Base-by-base conservation (phyloP, 2,888 invertebrate genomes). In the Nemotelus nigrinus region DNA sequence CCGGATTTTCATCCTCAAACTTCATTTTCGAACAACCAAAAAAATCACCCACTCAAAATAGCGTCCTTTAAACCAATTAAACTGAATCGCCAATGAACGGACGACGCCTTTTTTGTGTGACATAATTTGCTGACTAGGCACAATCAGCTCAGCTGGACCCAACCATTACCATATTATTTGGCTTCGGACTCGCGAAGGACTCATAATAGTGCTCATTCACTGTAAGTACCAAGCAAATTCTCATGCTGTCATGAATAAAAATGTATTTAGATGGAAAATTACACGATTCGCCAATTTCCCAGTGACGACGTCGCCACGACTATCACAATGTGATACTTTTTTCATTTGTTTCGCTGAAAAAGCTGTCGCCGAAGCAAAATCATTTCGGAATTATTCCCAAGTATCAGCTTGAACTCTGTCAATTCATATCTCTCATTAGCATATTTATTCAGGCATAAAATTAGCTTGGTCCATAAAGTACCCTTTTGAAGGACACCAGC, bases 371-470 rank as follows among this genome's bases (percentile, higher is more conserved):
- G 41, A 39, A 63, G 41, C 74, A 50, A 63, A 60, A 60, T 74
- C 48, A 74, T 74, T 74, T 74, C 5, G 39, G 8, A 47, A 74
- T 72, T 48, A 74, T 74, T 74, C 60, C 43, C 74, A 60, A 74
- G 74, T 60, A 74, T 74, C 60, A 60, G 48, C 74, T 72, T 72
- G 39, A 57, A 74, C 60, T 74, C 63, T 39, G 63, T 41, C 74
- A 77, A 63, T 79, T 77, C 70, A 74, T 76, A 74, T 57, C 50
- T 74, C 63, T 68, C 74, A 79, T 79, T 77, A 74, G 74, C 79
- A 75, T 79, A 75, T 77, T 79, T 79, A 79, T 71, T 60, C 77
- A 57, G 53, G 57, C 74, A 77, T 77, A 70, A 79, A 77, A 79
- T 79, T 79, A 74, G 72, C 63, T 70, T 77, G 57, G 65, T 47